phyloP scores from a whole-genome alignment of 1,140 invertebrate genomes.

The Hycleus cichorii region DNA sequence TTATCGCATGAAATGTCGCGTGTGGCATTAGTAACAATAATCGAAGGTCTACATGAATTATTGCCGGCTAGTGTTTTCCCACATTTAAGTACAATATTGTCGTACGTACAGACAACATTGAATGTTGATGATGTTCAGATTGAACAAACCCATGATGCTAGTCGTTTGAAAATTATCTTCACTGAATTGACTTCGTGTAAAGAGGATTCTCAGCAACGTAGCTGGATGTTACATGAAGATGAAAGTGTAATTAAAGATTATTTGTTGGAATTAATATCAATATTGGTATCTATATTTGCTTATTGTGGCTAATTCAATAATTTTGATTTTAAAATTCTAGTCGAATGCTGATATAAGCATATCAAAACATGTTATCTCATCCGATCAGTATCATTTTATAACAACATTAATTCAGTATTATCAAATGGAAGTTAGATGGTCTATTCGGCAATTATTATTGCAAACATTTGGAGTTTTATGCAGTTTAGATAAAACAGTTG shows the following conservation, averaged over 20 bases:
- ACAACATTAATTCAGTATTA: conserved; percentile 79
- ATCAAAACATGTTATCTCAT: conserved; percentile 66
- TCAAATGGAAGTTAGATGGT: conserved; percentile 85
- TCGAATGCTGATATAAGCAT: conserved; percentile 79
- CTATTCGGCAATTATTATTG: conserved; percentile 69
- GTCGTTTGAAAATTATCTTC: conserved; percentile 71
- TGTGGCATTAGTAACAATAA: conserved; percentile 71
- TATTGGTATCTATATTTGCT: conserved; percentile 57
- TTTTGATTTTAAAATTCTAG: conserved; percentile 43
- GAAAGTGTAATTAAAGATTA: conserved; percentile 77
- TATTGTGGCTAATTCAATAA: background rate
- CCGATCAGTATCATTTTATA: conserved; percentile 68
- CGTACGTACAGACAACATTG: conserved; percentile 49
- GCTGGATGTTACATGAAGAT: conserved; percentile 90
- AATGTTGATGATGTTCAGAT: conserved; percentile 53
- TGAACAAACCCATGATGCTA: conserved; percentile 67
- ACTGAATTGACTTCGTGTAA: conserved; percentile 76
- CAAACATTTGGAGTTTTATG: conserved; percentile 83
- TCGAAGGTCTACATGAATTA: conserved; percentile 56
- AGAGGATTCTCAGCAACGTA: conserved; percentile 87
- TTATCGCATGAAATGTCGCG: conserved; percentile 81
- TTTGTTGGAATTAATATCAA: conserved; percentile 74
- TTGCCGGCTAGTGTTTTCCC: conserved; percentile 50
- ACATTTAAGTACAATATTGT: conserved; percentile 50
- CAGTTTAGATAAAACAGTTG: conserved; percentile 67